Percentiles rank a stretch among this genome's conserved stretches.
Evolutionary conservation across 2,113 vertebrate genomes (phyloP).

Genomic region (Proterorhinus semilunaris): DNA sequence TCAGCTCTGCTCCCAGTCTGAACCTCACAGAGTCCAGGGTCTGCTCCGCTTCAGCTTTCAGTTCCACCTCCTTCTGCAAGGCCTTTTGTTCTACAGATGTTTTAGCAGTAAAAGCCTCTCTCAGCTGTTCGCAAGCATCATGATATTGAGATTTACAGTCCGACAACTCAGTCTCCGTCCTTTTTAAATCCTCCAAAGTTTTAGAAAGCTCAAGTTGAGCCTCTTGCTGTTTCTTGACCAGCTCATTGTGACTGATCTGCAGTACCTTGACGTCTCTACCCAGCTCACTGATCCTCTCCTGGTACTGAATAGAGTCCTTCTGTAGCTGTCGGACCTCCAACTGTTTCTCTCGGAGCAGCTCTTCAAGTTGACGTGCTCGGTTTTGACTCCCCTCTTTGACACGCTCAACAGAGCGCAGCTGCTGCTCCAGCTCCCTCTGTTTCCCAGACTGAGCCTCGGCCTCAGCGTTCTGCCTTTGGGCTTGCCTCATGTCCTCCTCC

Average conservation of each 20-base stretch:
- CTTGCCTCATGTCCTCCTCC: constrained; percentile 88
- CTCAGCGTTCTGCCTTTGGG: constrained; percentile 80
- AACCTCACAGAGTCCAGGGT: constrained; percentile 85
- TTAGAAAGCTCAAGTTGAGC: constrained; percentile 66
- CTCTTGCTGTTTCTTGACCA: constrained; percentile 77
- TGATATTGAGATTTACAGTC: constrained; percentile 77
- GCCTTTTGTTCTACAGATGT: constrained; percentile 64
- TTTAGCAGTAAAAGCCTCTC: constrained; percentile 79
- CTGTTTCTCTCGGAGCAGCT: constrained; percentile 92
- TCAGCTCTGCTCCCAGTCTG: constrained; percentile 80
- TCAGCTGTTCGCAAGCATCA: constrained; percentile 81
- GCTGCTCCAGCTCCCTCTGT: constrained; percentile 84
- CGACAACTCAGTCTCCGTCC: constrained; percentile 77
- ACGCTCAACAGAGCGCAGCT: constrained; percentile 81
- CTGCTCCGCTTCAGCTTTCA: constrained; percentile 84
- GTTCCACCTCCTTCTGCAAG: constrained; percentile 72
- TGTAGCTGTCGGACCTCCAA: constrained; percentile 92
- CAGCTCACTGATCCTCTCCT: constrained; percentile 89
- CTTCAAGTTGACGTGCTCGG: constrained; percentile 87
- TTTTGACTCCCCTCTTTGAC: constrained; percentile 80
- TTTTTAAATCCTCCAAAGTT: constrained; percentile 72
- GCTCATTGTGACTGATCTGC: constrained; percentile 79
- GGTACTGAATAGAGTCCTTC: constrained; percentile 89
- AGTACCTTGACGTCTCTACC: constrained; percentile 84
- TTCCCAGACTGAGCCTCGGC: constrained; percentile 78